Base-by-base conservation (phyloP, 2,888 invertebrate genomes). In the Drosophila lacicola region DNA sequence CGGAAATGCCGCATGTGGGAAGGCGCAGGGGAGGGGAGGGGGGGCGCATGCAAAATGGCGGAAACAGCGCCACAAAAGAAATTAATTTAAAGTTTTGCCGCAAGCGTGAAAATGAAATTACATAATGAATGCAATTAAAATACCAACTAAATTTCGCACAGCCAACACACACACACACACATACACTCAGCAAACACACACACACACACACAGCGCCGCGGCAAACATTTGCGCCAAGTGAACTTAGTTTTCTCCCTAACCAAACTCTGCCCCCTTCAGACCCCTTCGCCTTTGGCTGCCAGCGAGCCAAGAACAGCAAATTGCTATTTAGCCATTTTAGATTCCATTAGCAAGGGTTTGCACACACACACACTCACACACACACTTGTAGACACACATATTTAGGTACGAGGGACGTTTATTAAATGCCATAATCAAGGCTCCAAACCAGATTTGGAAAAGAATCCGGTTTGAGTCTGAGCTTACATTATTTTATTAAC, bases 41-140 rank as follows among this genome's bases (percentile, higher is more conserved):
- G 36, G 6, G 29, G 37, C 72, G 71, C 68, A 33, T 68, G 78
- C 78, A 84, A 86, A 83, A 87, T 81, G 78, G 75, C 82, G 82
- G 88, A 84, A 84, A 70, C 78, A 66, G 53, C 64, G 71, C 65
- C 80, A 85, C 84, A 88, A 85, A 85, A 82, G 85, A 78, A 85
- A 85, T 85, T 85, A 79, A 85, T 85, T 85, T 85, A 82, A 85
- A 85, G 85, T 88, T 85, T 85, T 67, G 56, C 76, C 69, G 70
- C 78, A 81, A 75, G 87, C 78, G 89, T 85, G 83, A 85, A 88
- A 89, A 89, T 72, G 68, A 78, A 87, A 87, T 88, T 86, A 86
- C 82, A 80, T 89, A 88, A 88, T 88, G 89, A 88, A 82, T 88
- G 88, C 81, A 88, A 88, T 88, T 89, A 88, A 88, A 84, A 84